Evolutionary conservation across 1,140 invertebrate species (phyloP).

Genomic region (Littorina saxatilis): DNA sequence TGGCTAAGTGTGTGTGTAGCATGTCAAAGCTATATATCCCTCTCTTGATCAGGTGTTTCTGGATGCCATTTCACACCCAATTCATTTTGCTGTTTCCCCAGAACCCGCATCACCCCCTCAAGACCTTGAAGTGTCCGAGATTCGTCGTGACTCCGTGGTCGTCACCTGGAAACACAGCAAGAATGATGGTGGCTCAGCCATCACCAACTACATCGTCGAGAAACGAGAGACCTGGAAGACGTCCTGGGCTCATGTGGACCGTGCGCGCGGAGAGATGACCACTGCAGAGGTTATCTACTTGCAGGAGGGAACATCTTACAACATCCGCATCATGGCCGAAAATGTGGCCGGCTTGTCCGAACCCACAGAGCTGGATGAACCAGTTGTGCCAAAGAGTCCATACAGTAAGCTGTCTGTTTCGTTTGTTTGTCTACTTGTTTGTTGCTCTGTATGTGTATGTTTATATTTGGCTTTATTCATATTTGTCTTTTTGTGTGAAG

Average conservation of each 20-base stretch:
- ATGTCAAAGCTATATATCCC: too few species aligned
- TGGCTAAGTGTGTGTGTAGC: too few species aligned
- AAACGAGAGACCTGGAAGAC: constrained; percentile 81
- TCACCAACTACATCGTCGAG: constrained; percentile 95
- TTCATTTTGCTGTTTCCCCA: constrained; percentile 77
- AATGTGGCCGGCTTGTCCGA: constrained; percentile 70
- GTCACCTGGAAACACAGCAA: constrained; percentile 94
- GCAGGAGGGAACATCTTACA: constrained; percentile 83
- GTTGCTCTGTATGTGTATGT: not conserved
- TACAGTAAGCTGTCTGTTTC: constrained; percentile 81
- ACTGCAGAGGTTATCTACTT: constrained; percentile 75
- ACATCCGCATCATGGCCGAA: constrained; percentile 70
- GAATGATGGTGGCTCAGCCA: constrained; percentile 94
- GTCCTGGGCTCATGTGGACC: constrained; percentile 62
- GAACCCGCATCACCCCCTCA: constrained; percentile 92
- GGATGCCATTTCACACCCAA: not conserved
- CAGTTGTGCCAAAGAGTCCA: constrained; percentile 96
- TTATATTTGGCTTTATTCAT: too few species aligned
- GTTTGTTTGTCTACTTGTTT: not conserved
- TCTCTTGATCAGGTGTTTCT: too few species aligned
- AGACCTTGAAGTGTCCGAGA: constrained; percentile 94
- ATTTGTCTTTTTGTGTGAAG: too few species aligned
- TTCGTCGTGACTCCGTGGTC: constrained; percentile 95
- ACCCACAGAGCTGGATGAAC: constrained; percentile 79
- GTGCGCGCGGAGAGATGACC: constrained; percentile 45